Conservation (phyloP, 1,140 invertebrate genomes). For the Mylabris phalerata region DNA sequence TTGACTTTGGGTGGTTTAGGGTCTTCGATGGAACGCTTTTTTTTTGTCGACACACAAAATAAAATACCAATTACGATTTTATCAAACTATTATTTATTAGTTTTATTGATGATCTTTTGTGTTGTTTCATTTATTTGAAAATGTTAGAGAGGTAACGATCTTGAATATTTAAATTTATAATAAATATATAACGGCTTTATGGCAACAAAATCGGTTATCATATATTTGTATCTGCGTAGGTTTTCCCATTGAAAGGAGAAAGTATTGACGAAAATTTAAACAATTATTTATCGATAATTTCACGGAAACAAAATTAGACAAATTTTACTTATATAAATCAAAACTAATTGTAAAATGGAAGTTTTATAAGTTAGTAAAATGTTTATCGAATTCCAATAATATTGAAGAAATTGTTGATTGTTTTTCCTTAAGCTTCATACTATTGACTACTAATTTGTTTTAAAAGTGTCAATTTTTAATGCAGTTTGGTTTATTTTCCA, state of each 20-base stretch:
- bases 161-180: slow-evolving; percentile 7
- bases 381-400: too few relatives aligned
- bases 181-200: slow-evolving; percentile 1
- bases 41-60: slow-evolving; percentile 7
- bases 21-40: slow-evolving; percentile 1
- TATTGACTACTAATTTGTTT: too few relatives aligned
- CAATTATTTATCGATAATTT: slow-evolving; percentile 6
- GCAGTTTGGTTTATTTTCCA: too few relatives aligned
- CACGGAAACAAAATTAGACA: slow-evolving; percentile 1
- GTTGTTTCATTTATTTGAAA: too few relatives aligned
- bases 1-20: slow-evolving; percentile 19
- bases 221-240: slow-evolving; percentile 3
- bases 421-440: too few relatives aligned
- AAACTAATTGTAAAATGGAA: background rate
- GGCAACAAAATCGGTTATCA: background rate
- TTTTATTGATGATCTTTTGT: background rate
- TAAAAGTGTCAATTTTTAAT: too few relatives aligned
- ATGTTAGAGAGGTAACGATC: too few relatives aligned
- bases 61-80: slow-evolving; percentile 17
- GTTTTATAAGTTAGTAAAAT: too few relatives aligned
- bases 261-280: slow-evolving; percentile 1
- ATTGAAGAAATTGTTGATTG: too few relatives aligned
- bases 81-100: slow-evolving; percentile 13
- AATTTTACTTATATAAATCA: slow-evolving; percentile 5
- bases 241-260: slow-evolving; percentile 1